Base-by-base conservation (phyloP, 2,797 vertebrate genomes). In the Silurus aristotelis region DNA sequence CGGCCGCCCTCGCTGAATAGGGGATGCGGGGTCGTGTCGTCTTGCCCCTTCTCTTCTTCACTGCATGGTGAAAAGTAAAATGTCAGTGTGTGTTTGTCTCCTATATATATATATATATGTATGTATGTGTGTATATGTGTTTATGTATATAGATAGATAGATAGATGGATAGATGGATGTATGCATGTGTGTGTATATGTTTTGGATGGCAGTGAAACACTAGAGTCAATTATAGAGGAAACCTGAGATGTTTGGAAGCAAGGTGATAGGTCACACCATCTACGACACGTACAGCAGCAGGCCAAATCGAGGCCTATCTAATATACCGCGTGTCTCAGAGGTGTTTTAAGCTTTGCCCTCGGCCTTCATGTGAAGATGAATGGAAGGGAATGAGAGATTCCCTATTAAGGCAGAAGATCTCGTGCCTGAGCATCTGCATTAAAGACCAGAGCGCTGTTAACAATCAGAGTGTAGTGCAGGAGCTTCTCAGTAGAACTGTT, bases 1-100 rank as follows among this genome's bases (percentile, higher is more conserved):
- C 4, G 38, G 73, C 78, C 61, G 85, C 79, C 63, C 84, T 88
- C 79, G 83, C 78, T 71, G 90, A 80, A 86, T 68, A 78, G 89
- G 91, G 9, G 79, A 66, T 15, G 3, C 48, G 17, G 19, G 46
- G 93, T 94, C 91, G 63, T 31, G 43, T 63, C 6, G 22, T 86
- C 67, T 80, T 92, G 91, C 89, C 88, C 84, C 89, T 89, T 87
- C 60, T 86, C 89, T 89, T 86, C 60, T 85, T 58, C 88, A 86
- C 90, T 76, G 88, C 84, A 89, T 86, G 38, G 73, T 6, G 19
- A 46, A 79, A 67, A 73, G 73, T 43, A 31, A 68, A 86, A 68
- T 71, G 55, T 25, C 72, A 17, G 81, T 66, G 43, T 77, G 71
- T 72, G 10, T 22, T 70, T 38, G 22, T n/a, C 70, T n/a, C 70